phyloP scores from a whole-genome alignment of 2,113 vertebrate species.

The Tachuris rubrigastra region DNA sequence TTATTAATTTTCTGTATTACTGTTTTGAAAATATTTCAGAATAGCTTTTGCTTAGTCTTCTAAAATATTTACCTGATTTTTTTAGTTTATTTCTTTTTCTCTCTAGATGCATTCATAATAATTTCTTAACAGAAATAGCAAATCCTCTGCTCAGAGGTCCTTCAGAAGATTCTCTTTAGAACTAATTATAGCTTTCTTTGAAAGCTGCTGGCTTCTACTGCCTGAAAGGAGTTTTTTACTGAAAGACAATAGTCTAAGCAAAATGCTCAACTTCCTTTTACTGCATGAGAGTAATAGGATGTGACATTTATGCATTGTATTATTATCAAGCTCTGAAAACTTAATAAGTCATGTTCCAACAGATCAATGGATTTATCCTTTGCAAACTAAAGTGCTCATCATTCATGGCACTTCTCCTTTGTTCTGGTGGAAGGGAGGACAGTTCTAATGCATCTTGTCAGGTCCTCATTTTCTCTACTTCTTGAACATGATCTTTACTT shows the following conservation, averaged over 20 bases:
- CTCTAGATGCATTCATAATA: not conserved
- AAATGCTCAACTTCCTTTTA: not conserved
- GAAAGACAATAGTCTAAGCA: not conserved
- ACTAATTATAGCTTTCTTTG: not conserved
- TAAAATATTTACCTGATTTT: not conserved
- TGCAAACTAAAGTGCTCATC: not conserved
- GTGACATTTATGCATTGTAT: slow-evolving; percentile 14
- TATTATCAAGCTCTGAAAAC: not conserved
- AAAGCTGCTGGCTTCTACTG: not conserved
- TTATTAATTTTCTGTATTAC: not conserved
- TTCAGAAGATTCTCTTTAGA: not conserved
- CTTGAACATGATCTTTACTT: not conserved
- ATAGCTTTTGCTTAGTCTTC: not conserved
- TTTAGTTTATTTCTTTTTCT: not conserved
- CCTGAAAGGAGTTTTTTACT: not conserved
- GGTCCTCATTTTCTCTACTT: slow-evolving; percentile 16
- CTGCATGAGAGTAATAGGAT: not conserved
- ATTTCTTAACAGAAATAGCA: not conserved
- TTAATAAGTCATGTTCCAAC: slow-evolving; percentile 9
- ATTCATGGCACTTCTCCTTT: not conserved
- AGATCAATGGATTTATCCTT: slow-evolving; percentile 48
- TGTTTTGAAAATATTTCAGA: not conserved
- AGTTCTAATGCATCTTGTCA: slow-evolving; percentile 11
- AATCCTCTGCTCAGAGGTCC: not conserved
- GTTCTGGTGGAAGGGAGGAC: not conserved